Evolutionary conservation across 2,113 vertebrate genomes (phyloP).

Genomic region (Calypte anna): DNA sequence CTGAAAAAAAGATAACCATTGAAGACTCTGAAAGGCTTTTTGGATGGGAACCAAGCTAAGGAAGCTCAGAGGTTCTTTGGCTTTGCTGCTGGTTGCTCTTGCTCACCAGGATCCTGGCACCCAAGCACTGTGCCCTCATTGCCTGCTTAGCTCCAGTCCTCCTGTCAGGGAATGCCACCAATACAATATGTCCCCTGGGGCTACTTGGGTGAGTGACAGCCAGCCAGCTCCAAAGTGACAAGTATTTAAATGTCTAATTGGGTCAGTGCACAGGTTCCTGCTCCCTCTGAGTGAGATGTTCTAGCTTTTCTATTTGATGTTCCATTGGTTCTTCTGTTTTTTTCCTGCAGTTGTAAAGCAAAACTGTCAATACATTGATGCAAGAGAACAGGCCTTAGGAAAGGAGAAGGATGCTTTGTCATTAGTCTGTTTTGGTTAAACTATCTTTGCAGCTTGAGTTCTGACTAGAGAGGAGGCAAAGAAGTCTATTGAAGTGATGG

Average conservation of each 20-base stretch:
- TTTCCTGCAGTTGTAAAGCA: not conserved
- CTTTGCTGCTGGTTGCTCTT: slow-evolving; percentile 26
- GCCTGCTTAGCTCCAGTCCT: slow-evolving; percentile 31
- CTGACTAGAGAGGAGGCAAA: not conserved
- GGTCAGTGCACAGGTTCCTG: slow-evolving; percentile 56
- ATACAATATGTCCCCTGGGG: slow-evolving; percentile 21
- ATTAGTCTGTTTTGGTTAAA: not conserved
- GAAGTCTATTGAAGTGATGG: not conserved
- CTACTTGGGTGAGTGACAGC: slow-evolving; percentile 51
- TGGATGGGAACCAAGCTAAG: slow-evolving; percentile 49
- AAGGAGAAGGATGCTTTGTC: not conserved
- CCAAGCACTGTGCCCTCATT: not conserved
- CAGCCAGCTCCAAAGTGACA: slow-evolving; percentile 55
- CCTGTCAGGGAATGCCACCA: slow-evolving; percentile 23
- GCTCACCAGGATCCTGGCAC: slow-evolving; percentile 58
- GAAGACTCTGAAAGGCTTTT: slow-evolving; percentile 48
- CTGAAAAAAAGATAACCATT: slow-evolving; percentile 42
- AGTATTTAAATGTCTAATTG: slow-evolving; percentile 61
- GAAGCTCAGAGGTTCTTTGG: slow-evolving; percentile 55
- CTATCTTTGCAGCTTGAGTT: not conserved
- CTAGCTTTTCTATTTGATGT: not conserved
- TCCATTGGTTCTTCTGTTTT: slow-evolving; percentile 29
- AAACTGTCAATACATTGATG: not conserved
- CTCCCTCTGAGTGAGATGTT: slow-evolving; percentile 29
- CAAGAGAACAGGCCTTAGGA: not conserved